Evolutionary conservation across 2,113 vertebrate species (phyloP).

Genomic region (Hemiscyllium ocellatum): DNA sequence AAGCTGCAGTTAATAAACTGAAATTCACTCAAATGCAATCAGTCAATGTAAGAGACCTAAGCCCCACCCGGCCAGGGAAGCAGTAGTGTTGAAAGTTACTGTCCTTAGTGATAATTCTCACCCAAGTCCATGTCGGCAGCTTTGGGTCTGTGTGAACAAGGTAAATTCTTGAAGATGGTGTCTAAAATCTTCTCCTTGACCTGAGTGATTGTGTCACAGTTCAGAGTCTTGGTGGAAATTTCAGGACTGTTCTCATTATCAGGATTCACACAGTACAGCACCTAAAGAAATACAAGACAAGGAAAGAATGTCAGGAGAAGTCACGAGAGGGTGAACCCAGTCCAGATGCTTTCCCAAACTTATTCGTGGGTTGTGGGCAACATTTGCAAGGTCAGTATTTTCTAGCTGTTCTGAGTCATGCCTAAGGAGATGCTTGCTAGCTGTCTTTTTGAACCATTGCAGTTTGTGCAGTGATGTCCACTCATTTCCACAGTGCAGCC

Average conservation of each 20-base stretch:
- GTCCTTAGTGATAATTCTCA: slow-evolving; percentile 47
- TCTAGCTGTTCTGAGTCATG: not conserved
- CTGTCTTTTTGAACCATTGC: not conserved
- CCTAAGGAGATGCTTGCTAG: not conserved
- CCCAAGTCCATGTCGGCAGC: slow-evolving; percentile 95
- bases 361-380: not conserved
- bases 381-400: not conserved
- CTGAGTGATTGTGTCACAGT: slow-evolving; percentile 95
- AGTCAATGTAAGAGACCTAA: not conserved
- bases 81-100: not conserved
- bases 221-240: slow-evolving; percentile 90
- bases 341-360: not conserved
- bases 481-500: not conserved
- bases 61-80: no score
- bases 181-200: slow-evolving; percentile 97
- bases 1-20: not conserved
- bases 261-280: slow-evolving; percentile 90
- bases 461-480: not conserved
- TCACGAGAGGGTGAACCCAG: not conserved
- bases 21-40: not conserved
- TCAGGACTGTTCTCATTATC: slow-evolving; percentile 88
- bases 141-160: slow-evolving; percentile 88
- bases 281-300: slow-evolving; percentile 53
- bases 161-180: slow-evolving; percentile 95
- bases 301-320: no score